phyloP scores from a whole-genome alignment of 1,140 invertebrate genomes.

The Adelges cooleyi region DNA sequence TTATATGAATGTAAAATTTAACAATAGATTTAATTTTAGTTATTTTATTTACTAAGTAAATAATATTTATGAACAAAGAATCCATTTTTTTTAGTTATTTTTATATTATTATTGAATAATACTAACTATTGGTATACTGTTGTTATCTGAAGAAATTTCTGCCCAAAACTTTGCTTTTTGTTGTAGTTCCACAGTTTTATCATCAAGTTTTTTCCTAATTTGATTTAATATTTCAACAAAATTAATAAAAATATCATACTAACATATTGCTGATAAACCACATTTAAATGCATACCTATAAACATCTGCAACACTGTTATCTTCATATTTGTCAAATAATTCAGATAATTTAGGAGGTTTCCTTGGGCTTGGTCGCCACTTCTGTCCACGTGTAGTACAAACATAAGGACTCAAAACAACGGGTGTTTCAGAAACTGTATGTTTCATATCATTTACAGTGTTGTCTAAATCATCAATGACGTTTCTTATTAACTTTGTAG shows the following conservation, averaged over 20 bases:
- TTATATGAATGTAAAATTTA: too few species aligned
- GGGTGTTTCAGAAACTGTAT: neutral
- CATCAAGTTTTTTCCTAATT: conserved; percentile 1
- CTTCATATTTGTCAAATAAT: conserved; percentile 3
- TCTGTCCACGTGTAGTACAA: conserved; percentile 15
- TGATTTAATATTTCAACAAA: too few species aligned
- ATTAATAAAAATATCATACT: too few species aligned
- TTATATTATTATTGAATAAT: neutral
- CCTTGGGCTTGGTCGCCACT: conserved; percentile 1
- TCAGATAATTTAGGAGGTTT: conserved; percentile 23
- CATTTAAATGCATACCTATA: neutral
- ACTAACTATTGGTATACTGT: conserved; percentile 4
- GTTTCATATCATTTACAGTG: neutral
- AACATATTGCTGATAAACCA: neutral
- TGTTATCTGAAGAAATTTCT: neutral
- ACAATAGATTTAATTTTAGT: too few species aligned
- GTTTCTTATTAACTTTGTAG: neutral
- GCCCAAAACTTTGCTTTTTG: conserved; percentile 18
- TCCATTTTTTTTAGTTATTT: too few species aligned
- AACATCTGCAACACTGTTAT: conserved; percentile 7
- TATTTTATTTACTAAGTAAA: too few species aligned
- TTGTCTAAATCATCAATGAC: neutral
- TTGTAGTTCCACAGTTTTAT: conserved; percentile 8
- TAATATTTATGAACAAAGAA: too few species aligned
- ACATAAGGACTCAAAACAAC: conserved; percentile 6